phyloP scores from a whole-genome alignment of 2,888 invertebrate species.

The Charanyca ferruginea region DNA sequence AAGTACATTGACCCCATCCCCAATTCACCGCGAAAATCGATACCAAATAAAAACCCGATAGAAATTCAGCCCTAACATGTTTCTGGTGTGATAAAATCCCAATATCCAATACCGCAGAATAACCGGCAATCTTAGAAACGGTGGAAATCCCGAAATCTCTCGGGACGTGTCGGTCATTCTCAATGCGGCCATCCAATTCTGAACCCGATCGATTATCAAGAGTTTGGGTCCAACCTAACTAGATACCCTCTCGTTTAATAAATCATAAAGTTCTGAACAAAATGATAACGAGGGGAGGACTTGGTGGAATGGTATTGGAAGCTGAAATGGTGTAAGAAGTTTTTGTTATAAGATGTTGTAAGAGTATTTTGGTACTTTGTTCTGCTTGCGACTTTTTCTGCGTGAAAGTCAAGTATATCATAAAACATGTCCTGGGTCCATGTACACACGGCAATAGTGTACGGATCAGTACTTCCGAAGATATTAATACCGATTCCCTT shows the following conservation, averaged over 20 bases:
- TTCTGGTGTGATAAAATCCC: conserved; percentile 21
- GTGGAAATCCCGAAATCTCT: conserved; percentile 38
- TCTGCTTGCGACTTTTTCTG: too few species aligned
- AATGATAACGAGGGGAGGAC: conserved; percentile 17
- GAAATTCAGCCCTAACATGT: conserved; percentile 30
- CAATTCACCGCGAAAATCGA: conserved; percentile 40
- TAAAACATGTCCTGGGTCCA: too few species aligned
- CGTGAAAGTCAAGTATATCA: too few species aligned
- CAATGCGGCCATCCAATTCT: conserved; percentile 50
- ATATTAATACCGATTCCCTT: too few species aligned
- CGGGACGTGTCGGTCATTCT: conserved; percentile 42
- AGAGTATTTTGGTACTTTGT: too few species aligned
- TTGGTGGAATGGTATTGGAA: conserved; percentile 13
- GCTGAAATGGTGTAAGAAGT: conserved; percentile 23
- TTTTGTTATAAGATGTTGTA: not conserved
- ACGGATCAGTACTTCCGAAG: too few species aligned
- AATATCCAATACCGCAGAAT: conserved; percentile 53
- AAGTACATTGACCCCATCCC: conserved; percentile 15
- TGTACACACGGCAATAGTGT: too few species aligned
- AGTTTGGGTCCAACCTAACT: conserved; percentile 33
- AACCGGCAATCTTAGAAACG: conserved; percentile 50
- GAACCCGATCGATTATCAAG: conserved; percentile 45
- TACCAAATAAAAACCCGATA: conserved; percentile 29
- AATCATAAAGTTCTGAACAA: conserved; percentile 45
- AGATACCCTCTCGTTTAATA: conserved; percentile 39